These are phyloP conservation scores for Mesocricetus auratus DNA, from an alignment of 2,113 vertebrate genomes.

Conservation along the genomic window DNA sequence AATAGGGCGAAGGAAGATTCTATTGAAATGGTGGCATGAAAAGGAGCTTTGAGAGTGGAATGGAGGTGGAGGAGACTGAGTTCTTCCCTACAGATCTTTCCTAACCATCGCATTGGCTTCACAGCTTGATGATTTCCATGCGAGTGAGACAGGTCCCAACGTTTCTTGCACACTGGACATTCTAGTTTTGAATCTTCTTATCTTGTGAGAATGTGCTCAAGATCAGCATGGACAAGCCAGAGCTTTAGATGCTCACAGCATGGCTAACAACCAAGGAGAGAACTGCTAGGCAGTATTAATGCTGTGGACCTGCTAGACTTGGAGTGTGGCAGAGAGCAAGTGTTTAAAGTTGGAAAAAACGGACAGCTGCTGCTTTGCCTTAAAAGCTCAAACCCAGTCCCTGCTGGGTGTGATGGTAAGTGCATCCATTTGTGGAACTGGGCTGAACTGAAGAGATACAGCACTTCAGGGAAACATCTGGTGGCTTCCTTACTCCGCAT, in stretches of 20 bases:
- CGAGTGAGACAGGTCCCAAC: neutral
- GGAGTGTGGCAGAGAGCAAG: neutral
- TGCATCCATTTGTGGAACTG: neutral
- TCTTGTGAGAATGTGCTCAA: neutral
- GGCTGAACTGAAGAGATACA: neutral
- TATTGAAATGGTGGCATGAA: neutral
- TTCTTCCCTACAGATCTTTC: neutral
- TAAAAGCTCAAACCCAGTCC: neutral
- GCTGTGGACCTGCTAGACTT: neutral
- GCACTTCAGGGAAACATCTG: neutral
- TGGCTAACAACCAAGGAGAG: neutral
- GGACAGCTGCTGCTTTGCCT: neutral
- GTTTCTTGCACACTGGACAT: neutral
- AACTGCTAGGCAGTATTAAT: neutral
- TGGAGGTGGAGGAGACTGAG: neutral
- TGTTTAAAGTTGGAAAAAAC: neutral
- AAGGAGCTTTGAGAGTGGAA: neutral
- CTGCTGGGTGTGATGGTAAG: neutral
- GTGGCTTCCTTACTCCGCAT: neutral
- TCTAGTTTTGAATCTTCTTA: neutral
- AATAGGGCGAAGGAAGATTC: neutral
- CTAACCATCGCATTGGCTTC: neutral
- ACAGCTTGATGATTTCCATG: neutral
- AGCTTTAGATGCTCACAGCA: neutral
- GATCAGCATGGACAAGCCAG: neutral